phyloP scores from a whole-genome alignment of 2,888 invertebrate species.

The Diadromus collaris region DNA sequence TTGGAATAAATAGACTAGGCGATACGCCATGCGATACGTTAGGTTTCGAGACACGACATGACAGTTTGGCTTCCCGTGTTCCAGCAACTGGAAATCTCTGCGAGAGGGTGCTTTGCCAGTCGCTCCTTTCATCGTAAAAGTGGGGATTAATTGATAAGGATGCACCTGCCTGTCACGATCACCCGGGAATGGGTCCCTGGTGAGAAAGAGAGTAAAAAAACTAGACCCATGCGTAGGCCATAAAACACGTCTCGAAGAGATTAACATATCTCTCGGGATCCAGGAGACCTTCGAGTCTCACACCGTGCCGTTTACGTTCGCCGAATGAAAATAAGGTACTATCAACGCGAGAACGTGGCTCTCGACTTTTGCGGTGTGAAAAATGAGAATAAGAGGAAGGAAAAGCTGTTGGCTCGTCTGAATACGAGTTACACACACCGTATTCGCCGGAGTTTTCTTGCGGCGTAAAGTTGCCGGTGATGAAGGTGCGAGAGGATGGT shows the following conservation, averaged over 20 bases:
- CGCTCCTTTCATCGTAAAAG: constrained; percentile 14
- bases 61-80: constrained; percentile 58
- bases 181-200: constrained; percentile 8
- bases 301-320: constrained; percentile 39
- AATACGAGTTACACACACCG: constrained; percentile 45
- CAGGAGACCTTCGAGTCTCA: constrained; percentile 17
- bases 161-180: constrained; percentile 49
- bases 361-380: constrained; percentile 59
- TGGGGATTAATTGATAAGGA: constrained; percentile 58
- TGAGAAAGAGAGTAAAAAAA: constrained; percentile 43
- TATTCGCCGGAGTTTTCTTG: constrained; percentile 50
- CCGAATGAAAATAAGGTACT: constrained; percentile 47
- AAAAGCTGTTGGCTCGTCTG: constrained; percentile 51
- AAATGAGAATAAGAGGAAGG: constrained; percentile 32
- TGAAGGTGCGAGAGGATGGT: constrained; percentile 56
- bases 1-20: constrained; percentile 62
- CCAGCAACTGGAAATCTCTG: constrained; percentile 43
- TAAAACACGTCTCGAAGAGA: constrained; percentile 42
- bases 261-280: constrained; percentile 55
- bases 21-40: constrained; percentile 67
- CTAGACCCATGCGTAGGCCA: constrained; percentile 20
- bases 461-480: constrained; percentile 58
- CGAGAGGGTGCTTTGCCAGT: constrained; percentile 20
- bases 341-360: constrained; percentile 54
- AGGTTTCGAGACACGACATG: constrained; percentile 56